Conservation (phyloP, 2,888 invertebrate species). For the Polyploca ridens region DNA sequence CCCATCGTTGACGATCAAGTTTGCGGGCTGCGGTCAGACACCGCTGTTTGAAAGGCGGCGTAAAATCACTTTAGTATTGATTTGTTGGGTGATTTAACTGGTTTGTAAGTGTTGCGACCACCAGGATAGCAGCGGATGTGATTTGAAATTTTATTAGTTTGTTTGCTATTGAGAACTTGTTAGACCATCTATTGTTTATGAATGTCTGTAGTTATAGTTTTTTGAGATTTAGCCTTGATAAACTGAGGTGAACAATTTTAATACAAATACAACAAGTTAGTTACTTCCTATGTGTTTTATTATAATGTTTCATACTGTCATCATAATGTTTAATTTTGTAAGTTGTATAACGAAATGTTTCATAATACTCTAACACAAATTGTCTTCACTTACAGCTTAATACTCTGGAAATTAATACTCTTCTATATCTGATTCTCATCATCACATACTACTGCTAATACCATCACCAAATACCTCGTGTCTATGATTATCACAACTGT, state of each 20-base stretch:
- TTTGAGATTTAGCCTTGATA: not conserved
- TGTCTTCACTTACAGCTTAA: too few relatives aligned
- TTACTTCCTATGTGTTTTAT: too few relatives aligned
- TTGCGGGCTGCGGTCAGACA: conserved; percentile 50
- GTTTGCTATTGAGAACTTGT: conserved; percentile 11
- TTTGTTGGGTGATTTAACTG: conserved; percentile 44
- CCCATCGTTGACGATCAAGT: conserved; percentile 53
- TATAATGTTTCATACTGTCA: too few relatives aligned
- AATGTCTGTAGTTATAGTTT: not conserved
- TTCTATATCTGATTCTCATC: not conserved
- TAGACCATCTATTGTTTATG: conserved; percentile 6
- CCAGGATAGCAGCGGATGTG: conserved; percentile 12
- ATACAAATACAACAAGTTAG: too few relatives aligned
- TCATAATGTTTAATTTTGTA: too few relatives aligned
- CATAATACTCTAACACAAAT: too few relatives aligned
- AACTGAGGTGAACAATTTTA: too few relatives aligned
- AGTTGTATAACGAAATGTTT: too few relatives aligned
- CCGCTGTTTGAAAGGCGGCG: conserved; percentile 47
- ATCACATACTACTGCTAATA: not conserved
- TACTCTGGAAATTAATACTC: too few relatives aligned
- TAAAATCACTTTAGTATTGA: conserved; percentile 40
- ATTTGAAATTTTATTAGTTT: conserved; percentile 12
- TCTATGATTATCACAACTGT: conserved; percentile 22
- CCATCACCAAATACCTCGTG: not conserved
- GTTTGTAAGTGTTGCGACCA: conserved; percentile 25